These are phyloP conservation scores for Siniperca chuatsi DNA, from an alignment of 2,113 vertebrate genomes.

Conservation along the genomic window DNA sequence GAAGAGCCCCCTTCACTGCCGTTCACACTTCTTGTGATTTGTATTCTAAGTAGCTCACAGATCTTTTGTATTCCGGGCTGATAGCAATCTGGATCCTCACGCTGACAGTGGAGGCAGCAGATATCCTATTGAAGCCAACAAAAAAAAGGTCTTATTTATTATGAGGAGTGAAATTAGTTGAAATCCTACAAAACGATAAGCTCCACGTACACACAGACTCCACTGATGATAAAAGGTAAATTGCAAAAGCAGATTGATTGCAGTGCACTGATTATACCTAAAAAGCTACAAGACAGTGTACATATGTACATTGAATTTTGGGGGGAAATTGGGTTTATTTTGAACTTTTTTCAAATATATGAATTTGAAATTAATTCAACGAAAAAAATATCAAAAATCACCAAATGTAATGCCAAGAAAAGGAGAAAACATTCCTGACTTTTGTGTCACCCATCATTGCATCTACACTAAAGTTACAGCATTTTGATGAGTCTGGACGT, in stretches of 20 bases:
- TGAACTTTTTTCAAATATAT: not conserved
- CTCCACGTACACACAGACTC: slow-evolving; percentile 14
- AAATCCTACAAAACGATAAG: slow-evolving; percentile 33
- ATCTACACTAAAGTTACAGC: not conserved
- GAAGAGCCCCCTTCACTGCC: slow-evolving; percentile 58
- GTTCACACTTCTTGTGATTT: slow-evolving; percentile 80
- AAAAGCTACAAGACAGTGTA: not conserved
- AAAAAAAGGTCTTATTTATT: slow-evolving; percentile 46
- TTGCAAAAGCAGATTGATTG: slow-evolving; percentile 24
- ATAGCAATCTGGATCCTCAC: slow-evolving; percentile 66
- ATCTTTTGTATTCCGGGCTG: slow-evolving; percentile 75
- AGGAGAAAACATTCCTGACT: not conserved
- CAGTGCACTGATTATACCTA: not conserved
- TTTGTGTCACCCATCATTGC: not conserved
- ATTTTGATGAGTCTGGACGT: not conserved
- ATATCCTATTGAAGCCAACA: slow-evolving; percentile 48
- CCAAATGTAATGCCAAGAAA: not conserved
- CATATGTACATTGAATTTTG: not conserved
- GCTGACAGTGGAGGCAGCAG: slow-evolving; percentile 59
- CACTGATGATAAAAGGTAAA: slow-evolving; percentile 7
- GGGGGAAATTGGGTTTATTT: not conserved
- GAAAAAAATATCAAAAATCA: not conserved
- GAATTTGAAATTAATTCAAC: not conserved
- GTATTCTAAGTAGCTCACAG: slow-evolving; percentile 79
- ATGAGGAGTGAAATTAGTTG: slow-evolving; percentile 34